Evolutionary conservation across 2,888 invertebrate genomes (phyloP).

Genomic region (Augochlorella aurata): DNA sequence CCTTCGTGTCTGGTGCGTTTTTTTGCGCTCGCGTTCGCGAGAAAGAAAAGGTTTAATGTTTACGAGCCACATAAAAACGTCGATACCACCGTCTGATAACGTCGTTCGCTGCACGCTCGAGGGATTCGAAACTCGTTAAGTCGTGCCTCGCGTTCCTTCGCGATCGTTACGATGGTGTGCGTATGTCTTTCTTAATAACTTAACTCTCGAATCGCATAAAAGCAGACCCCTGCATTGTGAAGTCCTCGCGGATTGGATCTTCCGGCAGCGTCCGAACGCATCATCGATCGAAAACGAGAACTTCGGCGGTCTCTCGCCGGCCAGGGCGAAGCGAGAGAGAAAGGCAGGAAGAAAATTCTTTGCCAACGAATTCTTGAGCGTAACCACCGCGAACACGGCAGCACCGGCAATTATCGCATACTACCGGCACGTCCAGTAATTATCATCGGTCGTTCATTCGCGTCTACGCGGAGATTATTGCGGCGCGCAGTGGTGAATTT

Average conservation of each 20-base stretch:
- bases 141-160: conserved; percentile 15
- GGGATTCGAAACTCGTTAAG: conserved; percentile 42
- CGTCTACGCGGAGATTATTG: conserved; percentile 65
- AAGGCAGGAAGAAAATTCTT: neutral
- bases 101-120: conserved; percentile 16
- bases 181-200: conserved; percentile 28
- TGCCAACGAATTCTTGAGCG: conserved; percentile 41
- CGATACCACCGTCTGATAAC: conserved; percentile 38
- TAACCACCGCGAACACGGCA: conserved; percentile 71
- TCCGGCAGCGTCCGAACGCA: neutral
- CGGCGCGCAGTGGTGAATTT: conserved; percentile 21
- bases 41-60: conserved; percentile 34
- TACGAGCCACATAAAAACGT: conserved; percentile 34
- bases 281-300: too few relatives aligned
- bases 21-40: conserved; percentile 2
- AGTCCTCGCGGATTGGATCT: neutral
- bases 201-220: conserved; percentile 12
- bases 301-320: too few relatives aligned
- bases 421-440: conserved; percentile 75
- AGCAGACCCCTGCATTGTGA: neutral
- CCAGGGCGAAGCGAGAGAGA: too few relatives aligned
- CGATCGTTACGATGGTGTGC: conserved; percentile 7
- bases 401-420: conserved; percentile 70
- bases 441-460: conserved; percentile 72
- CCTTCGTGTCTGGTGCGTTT: neutral